phyloP scores from a whole-genome alignment of 2,888 invertebrate species.

The Meiosimyza decipiens region DNA sequence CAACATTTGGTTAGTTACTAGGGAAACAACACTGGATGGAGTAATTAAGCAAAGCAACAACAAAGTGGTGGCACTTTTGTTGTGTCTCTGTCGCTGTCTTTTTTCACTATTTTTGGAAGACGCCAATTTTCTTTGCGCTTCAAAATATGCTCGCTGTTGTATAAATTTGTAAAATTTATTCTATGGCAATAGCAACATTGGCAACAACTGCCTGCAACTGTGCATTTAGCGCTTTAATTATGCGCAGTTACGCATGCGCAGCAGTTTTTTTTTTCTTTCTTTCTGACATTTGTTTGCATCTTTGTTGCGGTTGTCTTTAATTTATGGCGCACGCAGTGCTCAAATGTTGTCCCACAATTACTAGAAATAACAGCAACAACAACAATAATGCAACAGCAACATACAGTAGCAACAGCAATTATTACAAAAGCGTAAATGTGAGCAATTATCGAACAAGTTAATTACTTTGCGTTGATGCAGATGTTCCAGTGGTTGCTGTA shows the following conservation, averaged over 20 bases:
- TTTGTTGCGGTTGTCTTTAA: constrained; percentile 32
- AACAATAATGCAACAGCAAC: neutral
- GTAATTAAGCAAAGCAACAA: neutral
- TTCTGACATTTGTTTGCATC: neutral
- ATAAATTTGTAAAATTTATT: constrained; percentile 46
- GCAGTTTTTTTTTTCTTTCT: neutral
- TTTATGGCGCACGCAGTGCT: constrained; percentile 57
- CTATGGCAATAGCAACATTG: constrained; percentile 30
- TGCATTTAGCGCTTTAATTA: constrained; percentile 34
- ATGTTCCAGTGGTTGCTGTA: neutral
- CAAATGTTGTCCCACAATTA: constrained; percentile 57
- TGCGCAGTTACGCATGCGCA: constrained; percentile 24
- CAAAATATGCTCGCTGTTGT: constrained; percentile 35
- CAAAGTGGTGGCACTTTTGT: neutral
- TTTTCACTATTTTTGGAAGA: constrained; percentile 23
- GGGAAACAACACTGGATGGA: no score
- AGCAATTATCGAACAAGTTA: constrained; percentile 34
- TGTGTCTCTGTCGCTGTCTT: neutral
- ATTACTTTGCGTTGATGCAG: constrained; percentile 19
- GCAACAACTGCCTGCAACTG: constrained; percentile 4
- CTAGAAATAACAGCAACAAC: constrained; percentile 17
- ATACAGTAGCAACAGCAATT: no score
- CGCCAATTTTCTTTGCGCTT: constrained; percentile 12
- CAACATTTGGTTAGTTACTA: neutral
- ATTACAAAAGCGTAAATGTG: no score